These are phyloP conservation scores for Peromyscus eremicus DNA, from an alignment of 2,797 vertebrate genomes.

Conservation along the genomic window DNA sequence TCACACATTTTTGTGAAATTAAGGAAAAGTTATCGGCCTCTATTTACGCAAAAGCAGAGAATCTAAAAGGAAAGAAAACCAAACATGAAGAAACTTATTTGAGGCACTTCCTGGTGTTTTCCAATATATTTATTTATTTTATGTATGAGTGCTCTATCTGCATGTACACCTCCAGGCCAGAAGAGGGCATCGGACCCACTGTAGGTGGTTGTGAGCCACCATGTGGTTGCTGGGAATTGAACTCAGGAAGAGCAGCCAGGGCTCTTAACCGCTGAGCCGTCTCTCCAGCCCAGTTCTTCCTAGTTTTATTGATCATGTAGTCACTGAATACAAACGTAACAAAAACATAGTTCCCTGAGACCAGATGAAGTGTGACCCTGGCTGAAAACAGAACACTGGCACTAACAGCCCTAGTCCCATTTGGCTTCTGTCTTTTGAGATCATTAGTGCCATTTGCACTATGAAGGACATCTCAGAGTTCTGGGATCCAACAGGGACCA, in stretches of 20 bases:
- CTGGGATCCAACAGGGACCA: not conserved
- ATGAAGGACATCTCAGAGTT: not conserved
- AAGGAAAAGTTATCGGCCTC: not conserved
- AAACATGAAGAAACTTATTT: not conserved
- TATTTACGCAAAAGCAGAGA: not conserved
- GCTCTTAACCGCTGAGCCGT: not conserved
- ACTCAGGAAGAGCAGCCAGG: not conserved
- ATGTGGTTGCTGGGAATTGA: not conserved
- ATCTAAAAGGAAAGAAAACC: not conserved
- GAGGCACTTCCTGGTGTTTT: not conserved
- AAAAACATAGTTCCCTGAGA: not conserved
- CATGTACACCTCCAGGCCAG: not conserved
- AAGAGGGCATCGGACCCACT: not conserved
- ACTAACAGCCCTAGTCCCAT: slow-evolving; percentile 46
- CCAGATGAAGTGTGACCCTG: not conserved
- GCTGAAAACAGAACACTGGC: not conserved
- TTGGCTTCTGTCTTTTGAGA: slow-evolving; percentile 48
- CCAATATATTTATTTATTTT: not conserved
- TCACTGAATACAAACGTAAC: not conserved
- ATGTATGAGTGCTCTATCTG: not conserved
- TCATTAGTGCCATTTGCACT: slow-evolving; percentile 64
- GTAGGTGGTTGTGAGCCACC: not conserved
- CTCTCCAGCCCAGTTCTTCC: not conserved
- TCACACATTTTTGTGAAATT: not conserved
- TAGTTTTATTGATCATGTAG: not conserved